Base-by-base conservation (phyloP, 2,888 invertebrate genomes). In the Sesia apiformis region DNA sequence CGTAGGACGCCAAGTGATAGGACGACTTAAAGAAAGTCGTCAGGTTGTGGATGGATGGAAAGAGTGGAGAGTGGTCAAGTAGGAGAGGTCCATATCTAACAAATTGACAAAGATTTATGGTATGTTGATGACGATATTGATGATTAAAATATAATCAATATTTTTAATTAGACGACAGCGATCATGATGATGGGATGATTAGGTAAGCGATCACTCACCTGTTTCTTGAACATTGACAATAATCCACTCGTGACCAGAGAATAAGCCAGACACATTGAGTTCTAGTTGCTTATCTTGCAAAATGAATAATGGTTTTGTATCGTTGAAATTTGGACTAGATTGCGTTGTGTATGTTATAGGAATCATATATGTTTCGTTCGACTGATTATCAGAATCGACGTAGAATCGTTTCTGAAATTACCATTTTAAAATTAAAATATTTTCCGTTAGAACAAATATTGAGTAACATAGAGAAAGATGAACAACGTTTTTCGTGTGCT, bases 221-320 rank as follows among this genome's bases (percentile, higher is more conserved):
- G 90, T 90, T 72, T 91, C 90, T 65, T 92, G 91, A 6, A 92
- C 57, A 64, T 93, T 93, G 39, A 92, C 84, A 51, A 93, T 81
- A 0, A 92, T 72, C 92, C 93, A 93, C 50, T 82, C 79, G 40
- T 79, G 73, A 23, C 66, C 62, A 6, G 69, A 59, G 38, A 63
- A 70, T n/a, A 82, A 70, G 53, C 76, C 72, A 0, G 69, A 58
- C 4, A 83, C 60, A 3, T 63, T 63, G 3, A 84, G 65, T 4
- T 62, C 64, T 7, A 75, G 62, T 0, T 68, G 69, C 56, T 65
- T 60, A 3, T 65, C 65, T 4, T 72, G 69, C 84, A 89, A 78
- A 2, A 90, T 75, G 42, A 87, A 79, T 0, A 58, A 69, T 3
- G 88, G 87, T 63, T 78, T 80, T 0, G 82, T 78, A 59, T 83